phyloP scores from a whole-genome alignment of 2,113 vertebrate genomes.

The Dinomys branickii region DNA sequence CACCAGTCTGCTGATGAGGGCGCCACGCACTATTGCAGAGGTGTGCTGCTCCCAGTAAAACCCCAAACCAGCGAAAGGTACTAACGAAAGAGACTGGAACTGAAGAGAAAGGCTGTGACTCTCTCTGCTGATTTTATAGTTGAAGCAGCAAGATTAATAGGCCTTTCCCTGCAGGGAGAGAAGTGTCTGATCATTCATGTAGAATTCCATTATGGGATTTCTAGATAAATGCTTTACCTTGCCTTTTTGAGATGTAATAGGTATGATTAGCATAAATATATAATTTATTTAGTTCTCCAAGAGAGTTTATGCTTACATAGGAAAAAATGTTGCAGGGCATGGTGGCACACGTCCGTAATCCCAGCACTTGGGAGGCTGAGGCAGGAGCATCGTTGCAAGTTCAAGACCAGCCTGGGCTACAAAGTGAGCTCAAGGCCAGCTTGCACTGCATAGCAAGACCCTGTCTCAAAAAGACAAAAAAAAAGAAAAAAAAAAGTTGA shows the following conservation, averaged over 20 bases:
- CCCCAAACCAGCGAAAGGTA: background rate
- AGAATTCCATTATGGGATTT: background rate
- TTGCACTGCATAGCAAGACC: too few species aligned
- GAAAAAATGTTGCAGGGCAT: background rate
- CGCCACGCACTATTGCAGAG: too few species aligned
- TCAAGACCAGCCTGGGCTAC: too few species aligned
- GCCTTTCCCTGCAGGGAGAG: background rate
- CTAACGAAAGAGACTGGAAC: background rate
- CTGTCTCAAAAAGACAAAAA: too few species aligned
- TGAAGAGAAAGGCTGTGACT: background rate
- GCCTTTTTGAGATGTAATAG: background rate
- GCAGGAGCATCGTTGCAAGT: too few species aligned
- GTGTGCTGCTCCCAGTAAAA: rapidly evolving
- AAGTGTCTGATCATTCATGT: background rate
- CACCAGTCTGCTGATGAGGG: too few species aligned
- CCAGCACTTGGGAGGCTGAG: too few species aligned
- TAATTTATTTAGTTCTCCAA: background rate
- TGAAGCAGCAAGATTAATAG: background rate
- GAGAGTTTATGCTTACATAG: background rate
- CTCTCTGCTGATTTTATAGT: background rate
- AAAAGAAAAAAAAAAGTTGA: background rate
- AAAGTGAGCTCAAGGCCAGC: too few species aligned
- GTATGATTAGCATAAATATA: background rate
- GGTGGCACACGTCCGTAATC: too few species aligned
- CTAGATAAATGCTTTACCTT: background rate